Base-by-base conservation (phyloP, 64 coral and sea anemone species). In the Stichodactyla helianthus region DNA sequence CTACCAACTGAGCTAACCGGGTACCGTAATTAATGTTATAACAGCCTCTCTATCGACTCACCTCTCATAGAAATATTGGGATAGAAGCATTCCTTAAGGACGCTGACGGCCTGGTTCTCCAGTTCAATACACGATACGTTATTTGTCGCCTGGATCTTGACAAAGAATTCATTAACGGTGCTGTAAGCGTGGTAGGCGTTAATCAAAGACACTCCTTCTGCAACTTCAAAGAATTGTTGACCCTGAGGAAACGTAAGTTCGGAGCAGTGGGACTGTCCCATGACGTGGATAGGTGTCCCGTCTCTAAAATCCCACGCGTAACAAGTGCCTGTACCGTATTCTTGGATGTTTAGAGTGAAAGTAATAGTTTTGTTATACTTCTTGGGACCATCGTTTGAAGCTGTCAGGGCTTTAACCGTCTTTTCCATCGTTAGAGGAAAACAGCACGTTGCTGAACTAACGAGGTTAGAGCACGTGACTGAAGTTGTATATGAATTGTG, bases 61-160 rank as follows among this genome's bases (percentile, higher is more conserved):
- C 95, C 87, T 85, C 76, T 54, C 54, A 98, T 84, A 5, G 67
- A 50, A 10, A 91, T 89, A 19, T 87, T 59, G 11, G 95, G 95
- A 54, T 83, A 86, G 2, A 68, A 84, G 27, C 95, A 98, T 1
- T 52, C 22, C 0, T 77, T n/a, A 4, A n/a, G 20, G 4, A 89
- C 20, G 15, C 82, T 84, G 26, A 86, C 86, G 20, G 86, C 92
- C 50, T 89, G 80, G 50, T 78, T 58, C 28, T 82, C 57, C 0
- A 44, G 0, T 4, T 63, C 17, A 11, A 81, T 54, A 60, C 52
- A 44, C 31, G 92, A 93, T 6, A 98, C 92, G 14, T 76, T 79
- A 60, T 98, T 98, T 0, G 50, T 59, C 17, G 92, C 95, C 52
- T 84, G 82, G 31, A 98, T 86, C 26, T 25, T 84, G 50, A 98